A percentile compares a stretch with the other conserved stretches of the same genome.
phyloP scores from a whole-genome alignment of 2,797 vertebrate genomes.

The Chaetophractus vellerosus region DNA sequence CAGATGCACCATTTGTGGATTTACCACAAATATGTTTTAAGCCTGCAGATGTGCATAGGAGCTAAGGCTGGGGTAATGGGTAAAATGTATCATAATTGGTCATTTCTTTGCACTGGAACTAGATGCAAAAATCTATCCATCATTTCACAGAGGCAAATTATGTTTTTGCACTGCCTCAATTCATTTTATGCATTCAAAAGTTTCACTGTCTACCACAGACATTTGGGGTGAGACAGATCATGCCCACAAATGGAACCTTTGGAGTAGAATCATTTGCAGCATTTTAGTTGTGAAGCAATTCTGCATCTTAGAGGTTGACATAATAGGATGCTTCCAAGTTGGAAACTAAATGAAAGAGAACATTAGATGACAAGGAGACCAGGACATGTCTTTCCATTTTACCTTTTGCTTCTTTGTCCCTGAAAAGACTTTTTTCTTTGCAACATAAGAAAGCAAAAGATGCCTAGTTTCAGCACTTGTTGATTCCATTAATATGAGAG shows the following conservation, averaged over 20 bases:
- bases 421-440: slow-evolving; percentile 75
- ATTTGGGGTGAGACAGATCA: neutral
- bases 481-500: slow-evolving; percentile 81
- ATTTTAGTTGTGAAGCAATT: slow-evolving; percentile 46
- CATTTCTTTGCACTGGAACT: slow-evolving; percentile 2
- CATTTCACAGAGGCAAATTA: neutral
- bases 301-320: neutral
- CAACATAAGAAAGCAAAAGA: slow-evolving; percentile 72
- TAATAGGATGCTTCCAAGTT: neutral
- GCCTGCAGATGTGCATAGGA: neutral
- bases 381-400: neutral
- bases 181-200: neutral
- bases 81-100: neutral
- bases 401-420: slow-evolving; percentile 22
- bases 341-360: slow-evolving; percentile 70
- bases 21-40: neutral
- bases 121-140: neutral
- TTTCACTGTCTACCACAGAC: neutral
- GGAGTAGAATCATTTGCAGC: neutral
- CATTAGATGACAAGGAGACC: neutral
- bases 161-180: neutral
- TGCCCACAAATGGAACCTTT: neutral
- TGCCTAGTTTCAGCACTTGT: slow-evolving; percentile 68
- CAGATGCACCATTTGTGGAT: neutral
- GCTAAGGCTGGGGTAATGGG: neutral